Conservation (phyloP, 2,888 invertebrate genomes). For the Patella caerulea region DNA sequence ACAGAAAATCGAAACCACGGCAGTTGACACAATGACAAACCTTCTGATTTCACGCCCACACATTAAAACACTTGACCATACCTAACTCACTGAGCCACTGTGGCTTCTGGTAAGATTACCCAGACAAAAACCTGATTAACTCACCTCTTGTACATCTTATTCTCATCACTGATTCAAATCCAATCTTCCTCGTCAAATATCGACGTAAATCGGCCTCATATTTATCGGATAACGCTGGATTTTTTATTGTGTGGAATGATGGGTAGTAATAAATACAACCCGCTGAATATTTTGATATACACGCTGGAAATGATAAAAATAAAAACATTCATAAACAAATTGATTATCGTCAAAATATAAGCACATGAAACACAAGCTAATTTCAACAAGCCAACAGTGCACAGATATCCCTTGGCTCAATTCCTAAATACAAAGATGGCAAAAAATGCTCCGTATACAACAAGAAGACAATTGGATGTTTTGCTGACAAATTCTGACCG, state of each 20-base stretch:
- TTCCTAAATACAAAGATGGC: background rate
- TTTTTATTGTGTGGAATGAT: constrained; percentile 81
- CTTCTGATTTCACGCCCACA: too few relatives aligned
- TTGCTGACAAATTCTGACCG: too few relatives aligned
- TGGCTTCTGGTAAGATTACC: too few relatives aligned
- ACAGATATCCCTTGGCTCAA: background rate
- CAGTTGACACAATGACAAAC: too few relatives aligned
- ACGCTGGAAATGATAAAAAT: constrained; percentile 72
- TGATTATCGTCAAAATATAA: background rate
- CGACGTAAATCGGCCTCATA: constrained; percentile 85
- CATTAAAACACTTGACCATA: too few relatives aligned
- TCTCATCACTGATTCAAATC: constrained; percentile 98
- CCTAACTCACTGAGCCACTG: too few relatives aligned
- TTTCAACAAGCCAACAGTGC: background rate
- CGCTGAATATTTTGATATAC: constrained; percentile 94
- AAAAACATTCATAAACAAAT: background rate
- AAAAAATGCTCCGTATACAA: too few relatives aligned
- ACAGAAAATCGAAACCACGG: too few relatives aligned
- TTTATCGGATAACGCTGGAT: constrained; percentile 80
- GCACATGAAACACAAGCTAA: background rate
- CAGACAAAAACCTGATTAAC: background rate
- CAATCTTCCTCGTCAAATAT: constrained; percentile 95
- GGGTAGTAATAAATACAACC: constrained; percentile 95
- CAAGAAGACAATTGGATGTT: too few relatives aligned
- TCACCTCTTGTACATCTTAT: constrained; percentile 89